Base-by-base conservation (phyloP, 2,113 vertebrate genomes). In the Miniopterus natalensis region DNA sequence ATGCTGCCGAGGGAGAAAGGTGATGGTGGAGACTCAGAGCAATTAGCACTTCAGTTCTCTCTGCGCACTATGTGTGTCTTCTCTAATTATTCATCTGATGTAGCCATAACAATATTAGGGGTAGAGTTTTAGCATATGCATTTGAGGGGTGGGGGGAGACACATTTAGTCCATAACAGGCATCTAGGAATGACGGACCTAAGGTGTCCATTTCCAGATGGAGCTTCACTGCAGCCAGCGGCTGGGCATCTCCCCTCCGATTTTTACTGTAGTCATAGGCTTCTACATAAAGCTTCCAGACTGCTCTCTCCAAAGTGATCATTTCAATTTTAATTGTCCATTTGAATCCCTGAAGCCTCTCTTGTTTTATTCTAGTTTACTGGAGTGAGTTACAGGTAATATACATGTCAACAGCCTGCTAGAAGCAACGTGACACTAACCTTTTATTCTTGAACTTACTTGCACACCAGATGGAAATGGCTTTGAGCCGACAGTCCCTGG, bases 381-480 rank as follows among this genome's bases (percentile, higher is more conserved):
- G 71, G 71, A 29, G 65, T 23, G 45, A 40, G 12, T n/a, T 92
- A 53, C 14, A 90, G 73, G 92, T 49, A 74, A 84, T 66, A 89
- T 21, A 49, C 23, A 57, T 36, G 20, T 51, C 13, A 71, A 25
- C 45, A 40, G 73, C 81, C 40, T 96, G 31, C 80, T 81, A 75
- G n/a, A 79, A 96, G 79, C 61, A 81, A 65, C 15, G 65, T 40
- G 12, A 93, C 86, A 95, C 94, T 75, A 96, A 95, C 9, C 1
- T 90, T 88, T 96, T 81, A 80, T 17, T 90, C 97, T 65, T 40
- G 92, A 74, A 93, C 93, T 84, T 96, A 79, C 95, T 95, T 96
- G 81, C 25, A 61, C 0, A 21, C 87, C 68, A 68, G 31, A 93
- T 88, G 31, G 92, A 83, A 70, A 53, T 92, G 86, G 42, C 68